Evolutionary conservation across 2,797 vertebrate species (phyloP).

Genomic region (Spea hammondii): DNA sequence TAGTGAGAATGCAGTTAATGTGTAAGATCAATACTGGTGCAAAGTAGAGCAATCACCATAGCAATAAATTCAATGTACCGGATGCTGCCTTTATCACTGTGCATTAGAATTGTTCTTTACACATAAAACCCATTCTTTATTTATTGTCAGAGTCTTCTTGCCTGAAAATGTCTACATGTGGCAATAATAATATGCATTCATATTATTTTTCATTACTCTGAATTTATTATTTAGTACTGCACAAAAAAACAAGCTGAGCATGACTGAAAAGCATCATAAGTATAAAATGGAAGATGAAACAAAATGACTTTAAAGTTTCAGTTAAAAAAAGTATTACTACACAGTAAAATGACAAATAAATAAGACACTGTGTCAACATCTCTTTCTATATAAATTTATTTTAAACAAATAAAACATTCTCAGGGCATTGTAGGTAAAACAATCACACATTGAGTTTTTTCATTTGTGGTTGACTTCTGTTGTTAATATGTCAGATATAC

Average conservation of each 20-base stretch:
- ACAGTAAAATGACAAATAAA: neutral
- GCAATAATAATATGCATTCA: no score
- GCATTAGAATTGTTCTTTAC: no score
- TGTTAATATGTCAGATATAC: conserved; percentile 13
- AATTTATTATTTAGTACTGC: neutral
- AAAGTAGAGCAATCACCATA: no score
- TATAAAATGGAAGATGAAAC: conserved; percentile 5
- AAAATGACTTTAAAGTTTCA: neutral
- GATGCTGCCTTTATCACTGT: no score
- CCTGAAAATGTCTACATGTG: no score
- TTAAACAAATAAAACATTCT: neutral
- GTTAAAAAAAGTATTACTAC: neutral
- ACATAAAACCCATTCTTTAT: no score
- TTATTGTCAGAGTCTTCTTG: no score
- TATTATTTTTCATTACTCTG: neutral
- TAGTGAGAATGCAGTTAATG: no score
- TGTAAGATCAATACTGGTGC: no score
- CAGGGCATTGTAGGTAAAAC: neutral
- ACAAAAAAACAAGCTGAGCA: neutral
- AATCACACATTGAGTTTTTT: neutral
- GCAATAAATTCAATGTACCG: no score
- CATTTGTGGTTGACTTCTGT: no score
- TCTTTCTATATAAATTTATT: neutral
- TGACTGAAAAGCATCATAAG: neutral
- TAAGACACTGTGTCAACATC: neutral